phyloP scores from a whole-genome alignment of 2,113 vertebrate genomes.

The Lynx canadensis region DNA sequence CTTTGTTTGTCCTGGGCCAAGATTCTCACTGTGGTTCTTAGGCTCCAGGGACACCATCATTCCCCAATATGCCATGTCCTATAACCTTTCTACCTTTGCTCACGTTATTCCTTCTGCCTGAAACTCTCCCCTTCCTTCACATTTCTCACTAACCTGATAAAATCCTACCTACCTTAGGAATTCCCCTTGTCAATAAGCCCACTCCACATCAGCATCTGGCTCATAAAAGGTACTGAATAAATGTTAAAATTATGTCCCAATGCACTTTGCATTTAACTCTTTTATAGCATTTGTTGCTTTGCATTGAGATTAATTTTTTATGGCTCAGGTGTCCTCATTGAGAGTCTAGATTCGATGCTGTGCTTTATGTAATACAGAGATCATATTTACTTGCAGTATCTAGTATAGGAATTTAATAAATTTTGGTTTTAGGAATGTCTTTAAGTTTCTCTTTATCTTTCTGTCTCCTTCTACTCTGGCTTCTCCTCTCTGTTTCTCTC shows the following conservation, averaged over 20 bases:
- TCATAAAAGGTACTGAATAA: neutral
- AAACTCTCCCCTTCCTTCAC: neutral
- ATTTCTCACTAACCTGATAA: neutral
- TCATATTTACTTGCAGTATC: neutral
- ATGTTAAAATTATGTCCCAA: slow-evolving; percentile 2
- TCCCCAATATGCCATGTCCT: neutral
- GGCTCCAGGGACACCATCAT: neutral
- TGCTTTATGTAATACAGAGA: neutral
- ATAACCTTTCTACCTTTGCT: neutral
- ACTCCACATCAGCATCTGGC: neutral
- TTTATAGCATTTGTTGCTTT: neutral
- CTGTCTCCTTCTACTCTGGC: neutral
- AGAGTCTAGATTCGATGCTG: neutral
- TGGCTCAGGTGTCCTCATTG: neutral
- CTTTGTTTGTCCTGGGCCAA: neutral
- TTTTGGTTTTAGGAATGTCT: slow-evolving; percentile 7
- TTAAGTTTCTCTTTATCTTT: neutral
- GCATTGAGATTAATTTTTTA: neutral
- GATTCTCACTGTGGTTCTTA: neutral
- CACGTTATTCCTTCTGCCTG: neutral
- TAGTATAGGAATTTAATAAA: neutral
- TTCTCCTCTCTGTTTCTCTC: slow-evolving; percentile 8
- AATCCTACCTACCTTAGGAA: neutral
- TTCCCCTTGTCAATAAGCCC: neutral
- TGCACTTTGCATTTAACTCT: neutral